Base-by-base conservation (phyloP, 2,113 vertebrate genomes). In the Bufo gargarizans region DNA sequence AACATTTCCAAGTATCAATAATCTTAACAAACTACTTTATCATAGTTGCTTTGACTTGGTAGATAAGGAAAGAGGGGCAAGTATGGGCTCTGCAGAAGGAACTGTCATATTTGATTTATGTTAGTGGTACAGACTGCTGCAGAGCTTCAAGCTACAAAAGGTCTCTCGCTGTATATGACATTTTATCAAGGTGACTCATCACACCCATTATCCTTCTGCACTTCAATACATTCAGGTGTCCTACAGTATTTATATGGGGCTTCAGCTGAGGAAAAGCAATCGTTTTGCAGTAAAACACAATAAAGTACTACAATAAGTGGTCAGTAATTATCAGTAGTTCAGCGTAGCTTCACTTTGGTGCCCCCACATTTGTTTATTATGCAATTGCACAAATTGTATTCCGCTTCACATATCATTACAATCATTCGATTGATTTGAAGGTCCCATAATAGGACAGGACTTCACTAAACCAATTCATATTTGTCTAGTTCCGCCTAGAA, bases 31-130 rank as follows among this genome's bases (percentile, higher is more conserved):
- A 61, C 33, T 11, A 50, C 6, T 65, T 22, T 65, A 56, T 55
- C 50, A 17, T 8, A n/a, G 53, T 0, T 55, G 47, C 49, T 82
- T 74, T 82, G 4, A 56, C 71, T 65, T 63, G 56, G 56, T 61
- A 74, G 56, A 49, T 61, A 82, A 11, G 61, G 43, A 22, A 13
- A 43, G 56, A 22, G 45, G 20, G 67, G 47, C 80, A 77, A 59
- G 56, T 33, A 17, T 71, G 50, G 47, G 45, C 49, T 47, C 19
- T 19, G 16, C 16, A 61, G 22, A 81, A 47, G 11, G 49, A 49
- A 53, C 55, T 88, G 87, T 88, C 87, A 83, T 77, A 53, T 88
- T 83, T 83, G 80, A 88, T 88, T 83, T 77, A 77, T 43, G 7
- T 56, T 10, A 19, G 86, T 49, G 20, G 3, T 77, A 56, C 33